Conservation (phyloP, 2,888 invertebrate genomes). For the Thera britannica region DNA sequence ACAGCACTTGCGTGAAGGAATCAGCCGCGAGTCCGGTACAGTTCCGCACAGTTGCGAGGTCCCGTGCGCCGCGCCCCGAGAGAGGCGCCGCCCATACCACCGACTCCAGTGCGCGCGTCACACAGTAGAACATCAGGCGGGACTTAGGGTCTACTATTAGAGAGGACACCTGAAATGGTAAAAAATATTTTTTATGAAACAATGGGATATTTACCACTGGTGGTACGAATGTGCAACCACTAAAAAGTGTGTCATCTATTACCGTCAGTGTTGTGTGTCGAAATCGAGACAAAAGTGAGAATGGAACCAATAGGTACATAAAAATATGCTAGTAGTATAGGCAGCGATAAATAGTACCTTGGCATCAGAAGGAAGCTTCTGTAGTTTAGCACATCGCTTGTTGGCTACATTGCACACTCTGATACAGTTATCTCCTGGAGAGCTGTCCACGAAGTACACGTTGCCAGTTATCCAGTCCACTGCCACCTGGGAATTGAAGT, state of each 20-base stretch:
- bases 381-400: conserved; percentile 83
- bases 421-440: conserved; percentile 60
- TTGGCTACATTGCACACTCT: conserved; percentile 84
- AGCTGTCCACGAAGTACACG: conserved; percentile 87
- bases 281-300: too few relatives aligned
- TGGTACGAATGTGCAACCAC: too few relatives aligned
- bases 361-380: conserved; percentile 76
- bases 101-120: conserved; percentile 71
- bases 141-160: conserved; percentile 87
- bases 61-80: conserved; percentile 75
- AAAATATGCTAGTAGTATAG: too few relatives aligned
- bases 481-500: conserved; percentile 72
- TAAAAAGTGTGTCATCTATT: too few relatives aligned
- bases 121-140: conserved; percentile 85
- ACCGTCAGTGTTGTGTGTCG: too few relatives aligned
- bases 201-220: too few relatives aligned
- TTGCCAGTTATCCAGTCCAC: conserved; percentile 91
- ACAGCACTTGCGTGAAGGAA: conserved; percentile 85
- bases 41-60: conserved; percentile 63
- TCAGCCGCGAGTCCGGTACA: conserved; percentile 81
- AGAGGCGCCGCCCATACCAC: conserved; percentile 82
- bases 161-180: conserved; percentile 76
- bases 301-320: too few relatives aligned
- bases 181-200: too few relatives aligned
- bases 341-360: conserved; percentile 45